These are phyloP conservation scores for Psephotus haematonotus DNA, from an alignment of 2,113 vertebrate genomes.

Conservation along the genomic window DNA sequence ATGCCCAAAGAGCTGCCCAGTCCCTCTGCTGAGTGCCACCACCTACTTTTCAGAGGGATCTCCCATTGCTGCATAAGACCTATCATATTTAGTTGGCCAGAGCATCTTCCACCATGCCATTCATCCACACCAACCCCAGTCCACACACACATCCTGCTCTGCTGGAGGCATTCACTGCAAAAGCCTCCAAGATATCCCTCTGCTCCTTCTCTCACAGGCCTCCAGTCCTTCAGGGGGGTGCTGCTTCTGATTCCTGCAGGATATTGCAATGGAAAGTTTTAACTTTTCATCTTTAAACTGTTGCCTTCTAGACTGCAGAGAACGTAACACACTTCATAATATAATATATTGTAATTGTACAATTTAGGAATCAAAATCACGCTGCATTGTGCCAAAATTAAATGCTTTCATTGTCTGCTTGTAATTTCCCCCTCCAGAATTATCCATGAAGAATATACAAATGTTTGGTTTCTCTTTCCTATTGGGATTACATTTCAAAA, in stretches of 20 bases:
- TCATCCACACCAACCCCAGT: neutral
- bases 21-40: neutral
- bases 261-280: neutral
- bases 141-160: neutral
- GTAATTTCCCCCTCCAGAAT: slow-evolving; percentile 15
- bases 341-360: neutral
- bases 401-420: slow-evolving; percentile 39
- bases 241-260: neutral
- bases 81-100: too few relatives aligned
- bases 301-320: neutral
- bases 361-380: slow-evolving; percentile 6
- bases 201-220: neutral
- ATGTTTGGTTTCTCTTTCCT: neutral
- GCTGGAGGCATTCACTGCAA: rapidly evolving
- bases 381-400: neutral
- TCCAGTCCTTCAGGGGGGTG: neutral
- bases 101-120: neutral
- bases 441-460: neutral
- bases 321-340: neutral
- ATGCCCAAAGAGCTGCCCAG: neutral
- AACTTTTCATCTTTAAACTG: neutral
- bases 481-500: neutral
- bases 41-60: neutral
- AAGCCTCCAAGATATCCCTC: neutral
- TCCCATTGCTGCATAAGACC: too few relatives aligned